Evolutionary conservation across 2,888 invertebrate species (phyloP), one percentile per base, ranked within the genome.

Genomic region (Hymenopus coronatus): DNA sequence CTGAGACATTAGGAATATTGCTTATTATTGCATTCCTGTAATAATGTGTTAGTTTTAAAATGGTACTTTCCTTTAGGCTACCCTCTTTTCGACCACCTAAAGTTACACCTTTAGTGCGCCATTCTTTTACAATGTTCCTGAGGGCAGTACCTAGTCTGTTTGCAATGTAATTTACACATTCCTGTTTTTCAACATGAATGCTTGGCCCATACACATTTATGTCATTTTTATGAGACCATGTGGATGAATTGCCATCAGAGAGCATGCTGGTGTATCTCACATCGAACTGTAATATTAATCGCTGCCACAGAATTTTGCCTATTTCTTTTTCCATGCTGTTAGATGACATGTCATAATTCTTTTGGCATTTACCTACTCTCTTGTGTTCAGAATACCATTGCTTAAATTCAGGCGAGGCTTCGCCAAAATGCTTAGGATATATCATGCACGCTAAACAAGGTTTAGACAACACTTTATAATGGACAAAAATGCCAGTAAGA

Each of bases 121-220:
- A 30, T 30, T 84, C 9, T 27, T 86, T 84, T 1, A 85, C 89
- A 54, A 54, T 20, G 20, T 85, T 86, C 89, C 25, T 86, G 12
- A 90, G 88, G 30, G 84, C 84, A 27, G 90, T 89, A 3, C 90
- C 89, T 54, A 82, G 88, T n/a, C 87, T 88, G 12, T 88, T 90
- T 86, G 84, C 87, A 28, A 40, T 89, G 28, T 90, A 89, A 88
- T 90, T 90, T 28, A 90, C 33, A 83, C 90, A 90, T 81, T 90
- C 90, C 84, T 90, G 88, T 88, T 90, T 90, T 20, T 25, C 33
- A 28, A 89, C 85, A 8, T n/a, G 25, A 25, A 28, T 40, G 25
- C 85, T 83, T 84, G 82, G 30, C 28, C 30, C 84, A 84, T 84
- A 84, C n/a, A 81, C 28, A 2, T 89, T 70, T 33, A 40, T 20